phyloP scores from a whole-genome alignment of 2,113 vertebrate genomes.

The Pelecanoides urinatrix region DNA sequence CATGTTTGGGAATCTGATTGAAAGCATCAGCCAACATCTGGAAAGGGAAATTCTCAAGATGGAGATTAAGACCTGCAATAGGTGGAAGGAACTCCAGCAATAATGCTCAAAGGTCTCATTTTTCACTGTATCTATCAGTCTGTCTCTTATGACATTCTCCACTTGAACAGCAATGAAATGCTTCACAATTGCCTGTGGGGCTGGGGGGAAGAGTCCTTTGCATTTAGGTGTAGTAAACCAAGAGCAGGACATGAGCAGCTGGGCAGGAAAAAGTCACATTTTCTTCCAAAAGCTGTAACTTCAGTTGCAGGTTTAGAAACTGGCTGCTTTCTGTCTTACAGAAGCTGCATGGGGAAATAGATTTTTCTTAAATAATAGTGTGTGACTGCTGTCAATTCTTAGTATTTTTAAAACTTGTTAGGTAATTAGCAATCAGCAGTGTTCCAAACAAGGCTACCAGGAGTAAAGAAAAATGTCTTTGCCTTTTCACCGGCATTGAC shows the following conservation, averaged over 20 bases:
- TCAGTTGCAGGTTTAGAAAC: background rate
- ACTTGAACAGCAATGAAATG: background rate
- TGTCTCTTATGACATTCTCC: background rate
- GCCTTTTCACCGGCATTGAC: background rate
- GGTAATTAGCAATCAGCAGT: background rate
- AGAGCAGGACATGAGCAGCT: background rate
- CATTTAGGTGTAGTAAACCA: background rate
- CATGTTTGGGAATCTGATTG: background rate
- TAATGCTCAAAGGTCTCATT: background rate
- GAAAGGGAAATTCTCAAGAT: background rate
- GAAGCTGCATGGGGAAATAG: background rate
- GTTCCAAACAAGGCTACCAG: background rate
- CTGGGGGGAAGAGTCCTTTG: background rate
- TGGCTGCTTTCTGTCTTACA: background rate
- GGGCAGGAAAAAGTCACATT: background rate
- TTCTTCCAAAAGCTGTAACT: background rate
- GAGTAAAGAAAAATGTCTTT: background rate
- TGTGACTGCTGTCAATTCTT: background rate
- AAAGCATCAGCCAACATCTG: background rate
- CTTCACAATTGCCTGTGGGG: background rate
- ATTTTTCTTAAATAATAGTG: background rate
- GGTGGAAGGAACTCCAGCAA: background rate
- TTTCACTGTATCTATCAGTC: background rate
- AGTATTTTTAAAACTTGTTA: background rate
- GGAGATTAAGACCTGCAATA: background rate